Base-by-base conservation (phyloP, 2,113 vertebrate genomes). In the Corvus cornix region DNA sequence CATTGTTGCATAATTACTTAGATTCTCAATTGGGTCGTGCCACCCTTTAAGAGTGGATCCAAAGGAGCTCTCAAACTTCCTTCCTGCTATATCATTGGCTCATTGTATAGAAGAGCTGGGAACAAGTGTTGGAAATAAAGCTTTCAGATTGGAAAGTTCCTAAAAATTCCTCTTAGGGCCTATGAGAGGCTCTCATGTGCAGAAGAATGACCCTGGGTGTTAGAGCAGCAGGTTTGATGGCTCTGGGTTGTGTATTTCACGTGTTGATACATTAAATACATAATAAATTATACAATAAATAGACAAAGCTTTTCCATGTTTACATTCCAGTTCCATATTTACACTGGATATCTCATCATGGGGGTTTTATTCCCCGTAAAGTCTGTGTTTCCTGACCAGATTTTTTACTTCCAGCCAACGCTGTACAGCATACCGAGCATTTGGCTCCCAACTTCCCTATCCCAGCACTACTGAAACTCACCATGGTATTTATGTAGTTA, bases 371-470 rank as follows among this genome's bases (percentile, higher is more conserved):
- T 13, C 4, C 18, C 22, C 4, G 5, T 3, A 30, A 58, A 62
- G 30, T 28, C 28, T 81, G 30, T 39, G 14, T 88, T 95, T 80
- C 53, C 56, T 77, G 48, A 20, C 46, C 22, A 7, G 30, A 73
- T 28, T 37, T 53, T 67, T 68, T 41, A 14, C 28, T 76, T 73
- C 31, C 31, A n/a, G 12, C 53, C 46, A 43, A 69, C 0, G 0
- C 52, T 46, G 20, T 68, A 14, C 56, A 17, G 11, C 0, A 0
- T 20, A 7, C 5, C 3, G 14, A 33, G 26, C 10, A 19, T 62
- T 82, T 51, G 58, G 33, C 46, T 89, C 5, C 31, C 24, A 26
- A 26, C 2, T n/a, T 85, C 31, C 28, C 39, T 35, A 1, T n/a
- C 51, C 35, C 49, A 13, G 5, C 63, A 3, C 48, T 35, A 3